Percentiles rank a stretch among this genome's conserved stretches.
Conservation (phyloP, 2,888 invertebrate species). For the Pterostichus madidus region DNA sequence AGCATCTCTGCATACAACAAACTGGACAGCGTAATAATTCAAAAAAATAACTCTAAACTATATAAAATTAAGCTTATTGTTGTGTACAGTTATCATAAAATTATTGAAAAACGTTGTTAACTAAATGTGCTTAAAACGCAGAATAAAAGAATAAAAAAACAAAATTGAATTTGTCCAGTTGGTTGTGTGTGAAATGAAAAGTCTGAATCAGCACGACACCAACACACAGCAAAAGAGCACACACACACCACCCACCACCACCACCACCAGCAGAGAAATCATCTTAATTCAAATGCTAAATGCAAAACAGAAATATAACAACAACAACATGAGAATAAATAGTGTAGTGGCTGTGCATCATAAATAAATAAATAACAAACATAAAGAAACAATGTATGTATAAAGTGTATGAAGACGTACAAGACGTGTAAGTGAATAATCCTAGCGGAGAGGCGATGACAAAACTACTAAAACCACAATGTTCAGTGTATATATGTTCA, state of each 20-base stretch:
- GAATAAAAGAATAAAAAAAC: conserved; percentile 39
- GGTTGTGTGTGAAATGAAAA: conserved; percentile 17
- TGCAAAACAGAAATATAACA: too few species aligned
- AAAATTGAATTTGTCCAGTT: conserved; percentile 1
- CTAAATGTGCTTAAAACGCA: conserved; percentile 60
- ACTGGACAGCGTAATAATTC: conserved; percentile 9
- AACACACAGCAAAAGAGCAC: background rate
- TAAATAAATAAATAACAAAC: too few species aligned
- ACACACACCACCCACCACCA: background rate
- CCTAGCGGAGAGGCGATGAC: background rate
- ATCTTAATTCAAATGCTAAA: too few species aligned
- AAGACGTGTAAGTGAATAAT: background rate
- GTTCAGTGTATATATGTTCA: background rate
- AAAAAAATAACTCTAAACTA: conserved; percentile 39
- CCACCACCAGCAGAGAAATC: too few species aligned
- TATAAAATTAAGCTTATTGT: conserved; percentile 63
- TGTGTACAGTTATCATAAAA: conserved; percentile 65
- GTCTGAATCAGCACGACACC: background rate
- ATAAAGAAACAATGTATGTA: too few species aligned
- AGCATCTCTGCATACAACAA: conserved; percentile 37
- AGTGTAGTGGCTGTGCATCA: conserved; percentile 11
- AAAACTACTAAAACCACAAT: background rate
- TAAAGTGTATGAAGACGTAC: background rate
- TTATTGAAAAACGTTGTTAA: conserved; percentile 52
- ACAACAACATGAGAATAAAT: too few species aligned